Base-by-base conservation (phyloP, 2,113 vertebrate species). In the Hystrix brachyura region DNA sequence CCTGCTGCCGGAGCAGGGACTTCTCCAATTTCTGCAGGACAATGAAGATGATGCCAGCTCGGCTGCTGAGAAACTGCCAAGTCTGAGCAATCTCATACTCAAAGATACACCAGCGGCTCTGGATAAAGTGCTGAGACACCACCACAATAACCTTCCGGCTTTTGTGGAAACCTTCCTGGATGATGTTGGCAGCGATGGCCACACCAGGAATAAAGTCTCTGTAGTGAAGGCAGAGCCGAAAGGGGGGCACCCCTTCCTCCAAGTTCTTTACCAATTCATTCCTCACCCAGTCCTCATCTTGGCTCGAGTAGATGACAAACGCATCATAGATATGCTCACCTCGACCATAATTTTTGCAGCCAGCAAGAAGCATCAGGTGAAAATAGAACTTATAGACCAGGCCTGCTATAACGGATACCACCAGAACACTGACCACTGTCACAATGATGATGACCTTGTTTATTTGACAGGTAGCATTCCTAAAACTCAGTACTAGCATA, bases 61-160 rank as follows among this genome's bases (percentile, higher is more conserved):
- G 98, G 3, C 98, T 98, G 79, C 98, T 98, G 85, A 99, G 95
- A 59, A 99, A 98, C 95, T 99, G 99, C 99, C 99, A 99, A 59
- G 99, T 98, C 96, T 99, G 98, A 65, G 98, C 99, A 83, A 99
- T 98, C 91, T 99, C 99, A 43, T 99, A 98, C 93, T 99, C 99
- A 87, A 99, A 99, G 88, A 98, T 97, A 59, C 99, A 99, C 99
- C 99, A 99, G 7, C 98, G 98, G 87, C 99, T 99, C 94, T 99
- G 98, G 88, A 99, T 96, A 65, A 99, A 99, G 94, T 98, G 94
- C 0, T 81, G 67, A 29, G 99, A 99, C 76, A 99, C 98, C 27
- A 99, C 98, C 0, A 98, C 98, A 0, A 99, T 98, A 29, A 99
- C 98, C 15, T 99, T 99, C 38, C 99, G 97, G 96, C 99, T 99